These are phyloP conservation scores for Troglohyphantes excavatus DNA, from an alignment of 2,888 invertebrate species.

Conservation along the genomic window DNA sequence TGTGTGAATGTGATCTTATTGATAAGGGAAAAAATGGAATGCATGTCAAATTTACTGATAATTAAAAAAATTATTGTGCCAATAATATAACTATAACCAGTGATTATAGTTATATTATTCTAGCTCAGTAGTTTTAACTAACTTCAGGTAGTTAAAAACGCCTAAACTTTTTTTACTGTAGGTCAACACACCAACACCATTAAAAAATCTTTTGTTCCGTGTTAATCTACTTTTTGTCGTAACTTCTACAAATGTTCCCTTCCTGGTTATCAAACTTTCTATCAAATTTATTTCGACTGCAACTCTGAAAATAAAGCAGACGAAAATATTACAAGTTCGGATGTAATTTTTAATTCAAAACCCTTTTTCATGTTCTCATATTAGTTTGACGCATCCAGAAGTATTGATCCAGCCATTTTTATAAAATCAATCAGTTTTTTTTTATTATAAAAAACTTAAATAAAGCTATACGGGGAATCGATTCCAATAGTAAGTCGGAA, in stretches of 20 bases:
- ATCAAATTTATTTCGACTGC: background rate
- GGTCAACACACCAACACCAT: no score
- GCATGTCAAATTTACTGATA: no score
- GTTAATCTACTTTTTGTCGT: no score
- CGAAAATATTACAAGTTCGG: background rate
- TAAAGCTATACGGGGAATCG: background rate
- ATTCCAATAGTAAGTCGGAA: background rate
- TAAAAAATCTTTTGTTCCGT: no score
- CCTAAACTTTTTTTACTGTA: no score
- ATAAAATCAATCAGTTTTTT: background rate
- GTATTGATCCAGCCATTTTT: background rate
- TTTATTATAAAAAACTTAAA: background rate
- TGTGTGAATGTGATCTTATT: no score
- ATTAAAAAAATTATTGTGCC: no score
- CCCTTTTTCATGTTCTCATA: background rate
- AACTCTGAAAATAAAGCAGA: background rate
- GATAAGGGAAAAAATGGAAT: no score
- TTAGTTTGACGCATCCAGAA: constrained; percentile 10
- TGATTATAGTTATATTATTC: no score
- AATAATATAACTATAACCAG: no score
- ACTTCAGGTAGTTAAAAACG: no score
- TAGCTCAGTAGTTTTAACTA: no score
- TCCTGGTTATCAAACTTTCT: background rate
- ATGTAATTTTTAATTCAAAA: background rate
- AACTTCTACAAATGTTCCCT: background rate